Percentiles rank a stretch among this genome's conserved stretches.
phyloP scores from a whole-genome alignment of 2,797 vertebrate genomes.

The Ceryle rudis region DNA sequence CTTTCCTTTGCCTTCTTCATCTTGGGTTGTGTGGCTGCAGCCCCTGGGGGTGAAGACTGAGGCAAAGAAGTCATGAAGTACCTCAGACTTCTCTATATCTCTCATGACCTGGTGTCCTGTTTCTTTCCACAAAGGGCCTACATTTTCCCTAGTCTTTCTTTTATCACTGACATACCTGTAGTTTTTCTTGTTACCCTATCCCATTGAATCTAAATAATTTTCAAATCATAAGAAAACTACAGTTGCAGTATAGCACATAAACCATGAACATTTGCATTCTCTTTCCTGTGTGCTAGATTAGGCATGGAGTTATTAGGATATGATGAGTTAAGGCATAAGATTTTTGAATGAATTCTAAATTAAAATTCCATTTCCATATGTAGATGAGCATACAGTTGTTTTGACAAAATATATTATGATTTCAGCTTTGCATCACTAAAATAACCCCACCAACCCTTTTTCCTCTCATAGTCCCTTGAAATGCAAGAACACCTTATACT shows the following conservation, averaged over 20 bases:
- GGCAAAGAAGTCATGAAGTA: no score
- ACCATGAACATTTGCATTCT: background rate
- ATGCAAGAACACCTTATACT: conserved; percentile 48
- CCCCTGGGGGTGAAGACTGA: no score
- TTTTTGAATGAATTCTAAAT: conserved; percentile 13
- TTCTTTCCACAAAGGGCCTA: no score
- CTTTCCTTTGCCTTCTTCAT: no score
- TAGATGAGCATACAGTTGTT: conserved; percentile 21
- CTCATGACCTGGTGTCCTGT: no score
- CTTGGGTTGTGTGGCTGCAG: no score
- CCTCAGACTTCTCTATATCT: no score
- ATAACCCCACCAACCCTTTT: conserved; percentile 15
- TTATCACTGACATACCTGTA: no score
- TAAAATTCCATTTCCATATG: conserved; percentile 12
- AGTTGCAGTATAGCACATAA: background rate
- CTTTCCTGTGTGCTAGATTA: background rate
- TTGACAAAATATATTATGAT: conserved; percentile 40
- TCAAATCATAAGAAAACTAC: background rate
- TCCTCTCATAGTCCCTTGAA: conserved; percentile 25
- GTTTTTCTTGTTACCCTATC: no score
- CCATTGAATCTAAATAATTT: background rate
- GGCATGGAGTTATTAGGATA: background rate
- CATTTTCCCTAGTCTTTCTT: no score
- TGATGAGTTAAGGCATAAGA: background rate
- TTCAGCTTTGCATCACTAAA: conserved; percentile 21